Percentiles rank a stretch among this genome's conserved stretches.
Conservation (phyloP, 2,888 invertebrate genomes). For the Phyllotreta cruciferae region DNA sequence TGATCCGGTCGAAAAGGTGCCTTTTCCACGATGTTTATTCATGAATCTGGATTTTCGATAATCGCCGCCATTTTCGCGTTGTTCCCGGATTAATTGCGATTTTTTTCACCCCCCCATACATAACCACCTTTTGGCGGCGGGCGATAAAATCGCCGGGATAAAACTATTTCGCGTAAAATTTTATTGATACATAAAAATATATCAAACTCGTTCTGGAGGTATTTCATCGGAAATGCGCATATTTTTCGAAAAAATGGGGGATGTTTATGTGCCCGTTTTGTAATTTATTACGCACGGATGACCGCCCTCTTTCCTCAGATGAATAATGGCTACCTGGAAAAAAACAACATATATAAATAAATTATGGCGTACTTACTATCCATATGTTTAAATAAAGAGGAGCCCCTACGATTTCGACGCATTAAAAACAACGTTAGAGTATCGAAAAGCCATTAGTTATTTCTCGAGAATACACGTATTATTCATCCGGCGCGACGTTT, state of each 20-base stretch:
- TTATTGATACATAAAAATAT: slow-evolving; percentile 30
- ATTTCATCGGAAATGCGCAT: slow-evolving; percentile 29
- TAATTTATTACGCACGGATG: slow-evolving; percentile 26
- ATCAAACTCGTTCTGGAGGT: slow-evolving; percentile 20
- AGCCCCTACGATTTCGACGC: too few relatives aligned
- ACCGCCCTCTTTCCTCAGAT: slow-evolving; percentile 13
- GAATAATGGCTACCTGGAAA: slow-evolving; percentile 20
- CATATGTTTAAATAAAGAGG: too few relatives aligned
- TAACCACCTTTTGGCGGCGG: too few relatives aligned
- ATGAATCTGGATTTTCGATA: slow-evolving; percentile 7
- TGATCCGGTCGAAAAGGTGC: slow-evolving; percentile 15
- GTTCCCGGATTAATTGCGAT: not conserved
- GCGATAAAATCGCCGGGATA: slow-evolving; percentile 3
- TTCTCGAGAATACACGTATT: slow-evolving; percentile 10
- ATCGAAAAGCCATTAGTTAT: slow-evolving; percentile 26
- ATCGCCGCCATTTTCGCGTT: not conserved
- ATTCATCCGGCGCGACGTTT: slow-evolving; percentile 15
- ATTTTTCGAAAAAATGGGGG: slow-evolving; percentile 18
- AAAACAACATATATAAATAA: slow-evolving; percentile 10
- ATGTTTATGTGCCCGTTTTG: slow-evolving; percentile 22
- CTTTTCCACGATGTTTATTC: slow-evolving; percentile 11
- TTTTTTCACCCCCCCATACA: not conserved
- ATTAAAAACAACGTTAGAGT: slow-evolving; percentile 7
- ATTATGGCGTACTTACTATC: too few relatives aligned
- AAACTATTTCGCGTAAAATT: slow-evolving; percentile 26